Conservation (phyloP, 1,140 invertebrate species). For the Zaprionus ghesquierei region DNA sequence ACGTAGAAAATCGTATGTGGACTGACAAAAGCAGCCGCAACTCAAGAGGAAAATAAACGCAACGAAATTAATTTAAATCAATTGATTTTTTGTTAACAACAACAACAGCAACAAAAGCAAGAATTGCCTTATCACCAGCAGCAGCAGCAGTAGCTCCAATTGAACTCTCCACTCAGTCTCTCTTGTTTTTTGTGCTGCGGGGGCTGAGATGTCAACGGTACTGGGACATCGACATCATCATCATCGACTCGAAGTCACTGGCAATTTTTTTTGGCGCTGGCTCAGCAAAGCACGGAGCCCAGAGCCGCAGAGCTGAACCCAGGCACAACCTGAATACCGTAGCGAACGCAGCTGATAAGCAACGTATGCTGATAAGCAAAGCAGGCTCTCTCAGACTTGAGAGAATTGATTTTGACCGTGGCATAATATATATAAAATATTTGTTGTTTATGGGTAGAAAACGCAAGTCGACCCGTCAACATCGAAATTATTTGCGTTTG, state of each 20-base stretch:
- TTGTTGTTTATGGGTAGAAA: slow-evolving; percentile 82
- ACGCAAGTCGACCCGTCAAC: slow-evolving; percentile 80
- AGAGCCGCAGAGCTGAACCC: slow-evolving; percentile 11
- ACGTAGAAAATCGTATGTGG: slow-evolving; percentile 69
- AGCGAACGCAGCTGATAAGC: slow-evolving; percentile 58
- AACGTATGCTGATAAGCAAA: slow-evolving; percentile 64
- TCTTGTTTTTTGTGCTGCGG: slow-evolving; percentile 29
- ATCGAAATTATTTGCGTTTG: slow-evolving; percentile 83
- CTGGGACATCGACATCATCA: slow-evolving; percentile 45
- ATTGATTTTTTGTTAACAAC: slow-evolving; percentile 40
- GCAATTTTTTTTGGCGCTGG: slow-evolving; percentile 51
- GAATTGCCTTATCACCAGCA: slow-evolving; percentile 53
- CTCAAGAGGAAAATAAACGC: slow-evolving; percentile 12
- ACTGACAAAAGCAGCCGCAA: slow-evolving; percentile 51
- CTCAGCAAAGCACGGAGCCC: slow-evolving; percentile 32
- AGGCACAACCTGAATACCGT: slow-evolving; percentile 17
- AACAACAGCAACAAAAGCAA: too few species aligned
- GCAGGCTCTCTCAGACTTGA: slow-evolving; percentile 3
- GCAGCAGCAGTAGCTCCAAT: slow-evolving; percentile 14
- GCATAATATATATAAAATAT: slow-evolving; percentile 49
- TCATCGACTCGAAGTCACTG: slow-evolving; percentile 36
- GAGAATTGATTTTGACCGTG: slow-evolving; percentile 50
- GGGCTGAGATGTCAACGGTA: slow-evolving; percentile 57
- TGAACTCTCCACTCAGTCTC: slow-evolving; percentile 38
- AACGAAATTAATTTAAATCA: slow-evolving; percentile 30